phyloP scores from a whole-genome alignment of 1,140 invertebrate genomes.

The Trialeurodes vaporariorum region DNA sequence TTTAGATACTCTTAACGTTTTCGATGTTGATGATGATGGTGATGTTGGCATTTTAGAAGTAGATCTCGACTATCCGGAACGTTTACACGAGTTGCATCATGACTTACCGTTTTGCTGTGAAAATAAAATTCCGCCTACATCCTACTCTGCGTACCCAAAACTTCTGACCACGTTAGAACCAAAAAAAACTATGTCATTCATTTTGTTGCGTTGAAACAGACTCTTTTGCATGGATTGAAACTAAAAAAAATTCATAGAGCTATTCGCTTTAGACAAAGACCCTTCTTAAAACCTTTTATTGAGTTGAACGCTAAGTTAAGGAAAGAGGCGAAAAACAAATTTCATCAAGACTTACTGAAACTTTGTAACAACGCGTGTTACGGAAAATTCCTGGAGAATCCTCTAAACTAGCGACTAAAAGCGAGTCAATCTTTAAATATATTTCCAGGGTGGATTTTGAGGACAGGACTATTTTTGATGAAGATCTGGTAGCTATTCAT shows the following conservation, averaged over 20 bases:
- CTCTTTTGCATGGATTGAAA: not conserved
- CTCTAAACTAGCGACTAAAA: constrained; percentile 23
- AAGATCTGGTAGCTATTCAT: constrained; percentile 16
- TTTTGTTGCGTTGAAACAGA: not conserved
- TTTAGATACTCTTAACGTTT: not conserved
- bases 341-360: not conserved
- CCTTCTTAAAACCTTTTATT: not conserved
- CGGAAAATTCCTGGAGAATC: constrained; percentile 20
- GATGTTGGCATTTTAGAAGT: not conserved
- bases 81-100: not conserved
- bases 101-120: not conserved
- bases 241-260: not conserved
- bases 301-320: not conserved
- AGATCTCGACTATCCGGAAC: not conserved
- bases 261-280: not conserved
- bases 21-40: not conserved
- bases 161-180: not conserved
- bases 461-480: constrained; percentile 15
- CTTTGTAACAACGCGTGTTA: not conserved
- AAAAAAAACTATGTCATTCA: constrained; percentile 7
- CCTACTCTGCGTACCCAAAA: not conserved
- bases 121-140: not conserved
- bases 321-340: not conserved
- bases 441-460: constrained; percentile 16
- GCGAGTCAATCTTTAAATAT: constrained; percentile 5